Conservation (phyloP, 2,113 vertebrate species). For the Solea solea region DNA sequence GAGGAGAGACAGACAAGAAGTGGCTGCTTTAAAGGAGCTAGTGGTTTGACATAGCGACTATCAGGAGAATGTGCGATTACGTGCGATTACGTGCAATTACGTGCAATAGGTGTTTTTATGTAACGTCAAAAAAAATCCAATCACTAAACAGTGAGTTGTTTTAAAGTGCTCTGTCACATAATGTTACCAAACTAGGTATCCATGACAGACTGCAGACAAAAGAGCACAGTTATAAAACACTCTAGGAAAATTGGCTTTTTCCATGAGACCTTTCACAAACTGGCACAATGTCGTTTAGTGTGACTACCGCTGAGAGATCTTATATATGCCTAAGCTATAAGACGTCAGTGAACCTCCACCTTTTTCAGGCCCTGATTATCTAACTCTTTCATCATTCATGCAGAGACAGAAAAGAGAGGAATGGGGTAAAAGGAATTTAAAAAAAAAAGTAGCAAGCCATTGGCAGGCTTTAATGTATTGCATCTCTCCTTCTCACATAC, state of each 20-base stretch:
- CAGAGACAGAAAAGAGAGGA: conserved; percentile 15
- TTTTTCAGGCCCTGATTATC: conserved; percentile 48
- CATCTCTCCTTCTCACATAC: neutral
- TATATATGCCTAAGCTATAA: conserved; percentile 59
- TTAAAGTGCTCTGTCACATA: no score
- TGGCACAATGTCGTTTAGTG: conserved; percentile 34
- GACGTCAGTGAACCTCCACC: conserved; percentile 53
- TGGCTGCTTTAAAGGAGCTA: no score
- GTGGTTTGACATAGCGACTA: no score
- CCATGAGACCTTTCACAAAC: conserved; percentile 30
- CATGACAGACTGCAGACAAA: conserved; percentile 17
- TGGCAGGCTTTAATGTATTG: conserved; percentile 17
- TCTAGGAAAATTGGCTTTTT: conserved; percentile 52
- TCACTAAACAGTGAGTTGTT: no score
- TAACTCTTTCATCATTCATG: conserved; percentile 37
- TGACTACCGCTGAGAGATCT: conserved; percentile 56
- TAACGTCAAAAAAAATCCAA: no score
- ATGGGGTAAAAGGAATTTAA: neutral
- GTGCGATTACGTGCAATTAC: no score
- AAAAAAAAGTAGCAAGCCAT: conserved; percentile 10
- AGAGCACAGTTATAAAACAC: conserved; percentile 25
- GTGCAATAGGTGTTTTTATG: no score
- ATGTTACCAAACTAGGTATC: neutral
- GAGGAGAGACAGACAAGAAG: no score
- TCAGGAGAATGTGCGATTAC: no score